Evolutionary conservation across 2,888 invertebrate species (phyloP).

Genomic region (Ichneumon xanthorius): DNA sequence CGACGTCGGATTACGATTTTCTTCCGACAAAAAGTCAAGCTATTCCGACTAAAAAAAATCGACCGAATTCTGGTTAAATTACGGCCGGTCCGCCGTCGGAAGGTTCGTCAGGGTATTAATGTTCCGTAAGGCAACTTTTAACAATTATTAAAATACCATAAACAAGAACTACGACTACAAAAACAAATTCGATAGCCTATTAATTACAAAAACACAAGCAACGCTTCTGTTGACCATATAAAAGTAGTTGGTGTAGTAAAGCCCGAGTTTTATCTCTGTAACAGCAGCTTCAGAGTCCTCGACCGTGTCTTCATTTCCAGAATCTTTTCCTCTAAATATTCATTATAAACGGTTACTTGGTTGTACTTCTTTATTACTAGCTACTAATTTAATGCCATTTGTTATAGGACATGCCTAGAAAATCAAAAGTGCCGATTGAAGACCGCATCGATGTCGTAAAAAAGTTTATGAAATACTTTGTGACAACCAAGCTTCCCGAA

Average conservation of each 20-base stretch:
- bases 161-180: neutral
- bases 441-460: constrained; percentile 23
- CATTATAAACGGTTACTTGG: neutral
- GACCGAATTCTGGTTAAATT: too few species aligned
- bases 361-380: neutral
- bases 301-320: neutral
- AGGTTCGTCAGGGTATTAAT: too few species aligned
- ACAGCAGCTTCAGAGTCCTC: neutral
- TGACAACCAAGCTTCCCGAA: neutral
- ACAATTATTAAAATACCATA: neutral
- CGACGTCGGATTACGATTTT: too few species aligned
- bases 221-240: neutral
- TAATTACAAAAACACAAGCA: neutral
- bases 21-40: too few species aligned
- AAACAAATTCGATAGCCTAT: neutral
- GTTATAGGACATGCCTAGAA: constrained; percentile 16
- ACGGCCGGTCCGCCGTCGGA: too few species aligned
- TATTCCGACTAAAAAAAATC: too few species aligned
- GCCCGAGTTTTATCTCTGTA: neutral
- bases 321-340: neutral
- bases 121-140: neutral
- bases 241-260: neutral
- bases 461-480: constrained; percentile 1
- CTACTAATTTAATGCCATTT: neutral
- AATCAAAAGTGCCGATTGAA: constrained; percentile 1